Base-by-base conservation (phyloP, 2,113 vertebrate genomes). In the Tragelaphus buxtoni region DNA sequence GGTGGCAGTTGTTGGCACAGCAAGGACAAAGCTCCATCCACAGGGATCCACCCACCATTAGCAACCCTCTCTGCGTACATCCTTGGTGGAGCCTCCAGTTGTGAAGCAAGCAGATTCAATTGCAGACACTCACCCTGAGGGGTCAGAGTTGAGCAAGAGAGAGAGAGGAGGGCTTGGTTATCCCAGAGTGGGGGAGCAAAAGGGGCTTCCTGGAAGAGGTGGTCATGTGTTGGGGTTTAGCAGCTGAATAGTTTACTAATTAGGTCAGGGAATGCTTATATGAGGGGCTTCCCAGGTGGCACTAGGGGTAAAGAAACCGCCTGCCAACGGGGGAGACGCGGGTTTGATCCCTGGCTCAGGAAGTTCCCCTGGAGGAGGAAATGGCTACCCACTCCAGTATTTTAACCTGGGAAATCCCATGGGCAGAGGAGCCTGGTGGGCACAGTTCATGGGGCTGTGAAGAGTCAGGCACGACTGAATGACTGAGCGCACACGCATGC, bases 201-300 rank as follows among this genome's bases (percentile, higher is more conserved):
- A 11, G 76, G 18, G 32, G 32, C 51, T 72, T 63, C 58, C 63
- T 58, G 35, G 24, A 69, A 55, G 85, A 91, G 56, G 47, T 30
- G 61, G 14, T 55, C 82, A 13, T 4, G 26, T 13, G 30, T n/a
- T 93, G 74, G 65, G 83, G 79, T 86, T 93, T 84, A 87, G 85
- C 51, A 42, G 79, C 47, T 28, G 20, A 47, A 45, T n/a, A 63
- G 42, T 82, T 90, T 5, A 1, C 22, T 39, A 3, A 20, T 32
- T 16, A 90, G 61, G 12, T 26, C 20, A 55, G 39, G 12, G 5
- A 3, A 13, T 28, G 60, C 24, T 10, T 9, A 2, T 53, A 49
- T 49, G 13, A 53, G 69, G 61, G n/a, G 69, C 69, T 74, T 74
- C 69, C 22, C 69, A 74, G 7, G 22, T 42, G 35, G 69, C 69